Base-by-base conservation (phyloP, 2,797 vertebrate genomes). In the Rhinogobio ventralis region DNA sequence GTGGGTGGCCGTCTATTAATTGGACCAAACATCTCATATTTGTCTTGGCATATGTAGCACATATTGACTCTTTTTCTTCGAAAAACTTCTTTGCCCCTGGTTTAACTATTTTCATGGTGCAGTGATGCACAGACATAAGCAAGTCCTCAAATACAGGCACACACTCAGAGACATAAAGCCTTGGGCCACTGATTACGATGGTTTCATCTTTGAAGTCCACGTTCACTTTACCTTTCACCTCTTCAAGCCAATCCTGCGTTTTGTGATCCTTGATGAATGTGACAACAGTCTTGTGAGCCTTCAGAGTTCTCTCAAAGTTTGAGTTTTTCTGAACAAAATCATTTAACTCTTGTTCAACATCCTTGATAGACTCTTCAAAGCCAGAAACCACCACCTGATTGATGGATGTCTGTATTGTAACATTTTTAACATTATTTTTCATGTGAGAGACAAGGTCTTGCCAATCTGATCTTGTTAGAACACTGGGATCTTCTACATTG, bases 11-110 rank as follows among this genome's bases (percentile, higher is more conserved):
- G n/a, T 96, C 92, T 57, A 92, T 90, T 0, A 98, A 87, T 20
- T 94, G 90, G 3, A 97, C 91, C 53, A 96, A 80, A 90, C 97
- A 98, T 7, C 64, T 82, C 1, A 91, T 96, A 0, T 82, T 72
- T 14, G 0, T 82, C 45, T 82, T 94, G 19, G 91, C 86, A 49
- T 89, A 79, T 8, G 57, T 0, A 82, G 91, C 20, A 64, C 78
- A 95, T 2, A 92, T 69, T 0, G 36, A 1, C 77, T 92, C 88
- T 77, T 94, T 95, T 0, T 93, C 91, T 68, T 53, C 79, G 85
- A 97, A 99, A 71, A 93, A 90, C n/a, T 93, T 93, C 82, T 92
- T 96, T 17, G 91, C 90, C 73, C 96, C 97, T 1, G 97, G 94
- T 77, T 91, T 95, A 85, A 83, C 84, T 4, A 96, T 46, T 45